These are phyloP conservation scores for Adelges cooleyi DNA, from an alignment of 1,140 invertebrate species.

Conservation along the genomic window DNA sequence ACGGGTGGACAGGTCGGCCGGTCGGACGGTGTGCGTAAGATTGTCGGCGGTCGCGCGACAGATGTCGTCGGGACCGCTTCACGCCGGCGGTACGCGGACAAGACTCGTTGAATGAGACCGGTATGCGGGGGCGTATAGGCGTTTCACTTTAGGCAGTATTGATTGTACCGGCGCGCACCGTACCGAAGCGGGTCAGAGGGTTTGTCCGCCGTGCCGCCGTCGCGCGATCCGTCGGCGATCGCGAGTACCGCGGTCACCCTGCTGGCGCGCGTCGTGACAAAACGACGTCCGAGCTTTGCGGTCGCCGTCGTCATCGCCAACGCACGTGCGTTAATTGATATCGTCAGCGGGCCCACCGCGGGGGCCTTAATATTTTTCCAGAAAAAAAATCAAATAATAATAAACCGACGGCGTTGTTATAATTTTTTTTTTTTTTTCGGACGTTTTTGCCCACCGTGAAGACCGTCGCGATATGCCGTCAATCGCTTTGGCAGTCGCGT, in stretches of 20 bases:
- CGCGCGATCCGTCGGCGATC: constrained; percentile 13
- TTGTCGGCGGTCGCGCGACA: no score
- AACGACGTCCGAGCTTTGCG: constrained; percentile 4
- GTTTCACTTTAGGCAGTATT: constrained; percentile 27
- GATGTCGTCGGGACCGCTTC: neutral
- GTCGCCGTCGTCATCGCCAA: constrained; percentile 33
- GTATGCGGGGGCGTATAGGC: neutral
- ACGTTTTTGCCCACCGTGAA: constrained; percentile 66
- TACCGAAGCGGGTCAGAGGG: constrained; percentile 7
- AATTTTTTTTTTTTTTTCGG: no score
- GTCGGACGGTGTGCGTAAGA: no score
- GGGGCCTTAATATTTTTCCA: constrained; percentile 29
- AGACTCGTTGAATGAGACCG: neutral
- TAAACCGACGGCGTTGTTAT: no score
- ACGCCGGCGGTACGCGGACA: neutral
- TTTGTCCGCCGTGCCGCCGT: neutral
- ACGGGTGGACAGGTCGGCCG: no score
- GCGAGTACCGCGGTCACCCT: constrained; percentile 1
- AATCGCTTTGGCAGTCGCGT: no score
- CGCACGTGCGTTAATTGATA: constrained; percentile 50
- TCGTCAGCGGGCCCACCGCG: constrained; percentile 52
- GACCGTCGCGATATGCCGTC: neutral
- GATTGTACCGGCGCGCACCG: constrained; percentile 8
- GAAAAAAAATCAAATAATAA: no score
- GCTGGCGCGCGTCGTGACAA: neutral